Conservation (phyloP, 2,113 vertebrate genomes). For the Crypturellus undulatus region DNA sequence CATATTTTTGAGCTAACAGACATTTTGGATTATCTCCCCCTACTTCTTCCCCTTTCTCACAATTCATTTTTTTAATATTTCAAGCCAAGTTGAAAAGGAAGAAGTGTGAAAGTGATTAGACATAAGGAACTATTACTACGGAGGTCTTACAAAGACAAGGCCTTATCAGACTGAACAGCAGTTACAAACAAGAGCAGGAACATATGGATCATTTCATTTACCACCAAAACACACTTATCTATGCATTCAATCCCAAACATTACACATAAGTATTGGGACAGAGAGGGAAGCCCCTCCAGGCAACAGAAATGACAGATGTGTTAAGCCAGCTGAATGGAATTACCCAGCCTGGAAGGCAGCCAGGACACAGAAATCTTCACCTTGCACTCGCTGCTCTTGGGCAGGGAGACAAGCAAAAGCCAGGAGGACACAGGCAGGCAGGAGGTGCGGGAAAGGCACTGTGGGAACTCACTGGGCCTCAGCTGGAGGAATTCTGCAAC, state of each 20-base stretch:
- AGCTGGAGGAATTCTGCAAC: neutral
- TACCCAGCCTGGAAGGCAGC: neutral
- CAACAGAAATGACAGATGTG: neutral
- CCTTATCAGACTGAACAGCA: slow-evolving; percentile 47
- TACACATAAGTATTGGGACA: slow-evolving; percentile 1
- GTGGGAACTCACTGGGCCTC: fast-evolving
- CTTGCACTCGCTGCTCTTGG: neutral
- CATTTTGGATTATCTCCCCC: neutral
- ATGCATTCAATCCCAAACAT: neutral
- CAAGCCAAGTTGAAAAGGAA: slow-evolving; percentile 36
- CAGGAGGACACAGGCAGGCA: fast-evolving
- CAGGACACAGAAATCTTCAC: neutral
- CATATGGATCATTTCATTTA: neutral
- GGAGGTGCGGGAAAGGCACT: neutral
- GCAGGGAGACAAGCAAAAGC: neutral
- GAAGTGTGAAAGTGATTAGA: neutral
- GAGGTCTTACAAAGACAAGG: slow-evolving; percentile 7
- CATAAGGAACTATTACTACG: neutral
- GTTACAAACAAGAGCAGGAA: neutral
- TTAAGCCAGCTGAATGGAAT: neutral
- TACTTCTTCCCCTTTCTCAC: neutral
- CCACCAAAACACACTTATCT: neutral
- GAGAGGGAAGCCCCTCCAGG: neutral
- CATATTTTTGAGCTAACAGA: neutral
- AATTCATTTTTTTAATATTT: slow-evolving; percentile 2